phyloP scores from a whole-genome alignment of 2,888 invertebrate species.

The Caradrina clavipalpis region DNA sequence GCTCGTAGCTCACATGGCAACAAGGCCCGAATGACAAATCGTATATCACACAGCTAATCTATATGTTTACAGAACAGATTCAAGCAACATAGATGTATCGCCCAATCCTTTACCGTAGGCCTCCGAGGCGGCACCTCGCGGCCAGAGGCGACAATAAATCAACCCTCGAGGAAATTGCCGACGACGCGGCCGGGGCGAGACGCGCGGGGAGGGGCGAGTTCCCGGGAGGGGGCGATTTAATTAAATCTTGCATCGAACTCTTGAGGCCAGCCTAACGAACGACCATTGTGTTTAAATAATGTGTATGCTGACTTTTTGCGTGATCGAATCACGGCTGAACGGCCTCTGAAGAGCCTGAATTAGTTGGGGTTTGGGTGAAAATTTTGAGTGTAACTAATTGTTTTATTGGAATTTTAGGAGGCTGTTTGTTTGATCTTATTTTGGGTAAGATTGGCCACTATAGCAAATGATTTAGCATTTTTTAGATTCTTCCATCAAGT shows the following conservation, averaged over 20 bases:
- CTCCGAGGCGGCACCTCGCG: conserved; percentile 79
- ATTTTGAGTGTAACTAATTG: conserved; percentile 49
- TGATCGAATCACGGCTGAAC: conserved; percentile 73
- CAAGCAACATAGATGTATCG: conserved; percentile 71
- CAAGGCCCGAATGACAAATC: conserved; percentile 31
- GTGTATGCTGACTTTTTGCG: conserved; percentile 87
- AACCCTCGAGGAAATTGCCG: conserved; percentile 89
- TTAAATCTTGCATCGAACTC: conserved; percentile 92
- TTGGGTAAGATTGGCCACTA: background rate
- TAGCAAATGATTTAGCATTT: background rate
- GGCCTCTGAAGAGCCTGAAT: conserved; percentile 67
- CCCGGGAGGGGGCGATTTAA: conserved; percentile 87
- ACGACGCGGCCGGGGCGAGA: conserved; percentile 73
- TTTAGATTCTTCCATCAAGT: background rate
- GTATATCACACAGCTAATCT: conserved; percentile 54
- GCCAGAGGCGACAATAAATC: conserved; percentile 89
- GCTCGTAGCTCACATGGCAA: conserved; percentile 3
- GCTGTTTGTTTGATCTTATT: conserved; percentile 43
- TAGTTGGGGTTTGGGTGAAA: conserved; percentile 66
- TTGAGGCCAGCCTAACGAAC: conserved; percentile 90
- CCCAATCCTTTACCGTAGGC: conserved; percentile 85
- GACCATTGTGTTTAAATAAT: conserved; percentile 90
- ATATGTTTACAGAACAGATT: conserved; percentile 66
- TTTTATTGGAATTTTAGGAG: conserved; percentile 40
- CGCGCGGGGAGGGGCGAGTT: conserved; percentile 58